phyloP scores from a whole-genome alignment of 2,888 invertebrate species.

The Andrena flavipes region DNA sequence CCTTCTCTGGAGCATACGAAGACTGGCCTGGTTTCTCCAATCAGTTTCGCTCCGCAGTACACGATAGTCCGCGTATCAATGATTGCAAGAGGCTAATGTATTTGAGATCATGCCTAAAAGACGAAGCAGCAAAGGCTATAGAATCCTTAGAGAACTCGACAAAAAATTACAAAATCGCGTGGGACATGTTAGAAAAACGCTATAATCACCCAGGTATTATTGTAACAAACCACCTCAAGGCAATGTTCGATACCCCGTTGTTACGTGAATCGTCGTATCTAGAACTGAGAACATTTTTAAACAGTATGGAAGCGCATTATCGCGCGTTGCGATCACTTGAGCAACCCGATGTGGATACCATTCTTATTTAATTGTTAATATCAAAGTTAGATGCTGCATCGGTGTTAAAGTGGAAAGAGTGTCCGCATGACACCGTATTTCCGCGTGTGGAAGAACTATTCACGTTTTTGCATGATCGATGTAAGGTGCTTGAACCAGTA shows the following conservation, averaged over 20 bases:
- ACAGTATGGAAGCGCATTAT: not conserved
- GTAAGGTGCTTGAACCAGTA: not conserved
- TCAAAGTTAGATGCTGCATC: not conserved
- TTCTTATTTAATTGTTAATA: not conserved
- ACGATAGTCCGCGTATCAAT: too few relatives aligned
- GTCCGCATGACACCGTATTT: not conserved
- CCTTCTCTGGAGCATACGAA: too few relatives aligned
- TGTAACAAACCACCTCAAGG: constrained; percentile 7
- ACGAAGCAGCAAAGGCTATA: not conserved
- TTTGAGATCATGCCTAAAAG: constrained; percentile 24
- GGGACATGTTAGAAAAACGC: not conserved
- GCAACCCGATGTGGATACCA: not conserved
- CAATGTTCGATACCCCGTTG: not conserved
- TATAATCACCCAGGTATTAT: constrained; percentile 23
- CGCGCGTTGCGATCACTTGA: not conserved
- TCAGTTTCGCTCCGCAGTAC: too few relatives aligned
- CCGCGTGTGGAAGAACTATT: not conserved
- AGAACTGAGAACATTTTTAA: not conserved
- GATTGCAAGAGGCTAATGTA: constrained; percentile 18
- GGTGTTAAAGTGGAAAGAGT: not conserved
- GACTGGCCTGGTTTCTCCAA: too few relatives aligned
- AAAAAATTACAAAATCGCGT: constrained; percentile 16
- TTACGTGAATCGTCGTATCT: not conserved
- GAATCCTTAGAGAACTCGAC: constrained; percentile 15
- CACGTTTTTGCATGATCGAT: not conserved